These are phyloP conservation scores for Berghia stephanieae DNA, from an alignment of 1,140 invertebrate genomes.

Conservation along the genomic window DNA sequence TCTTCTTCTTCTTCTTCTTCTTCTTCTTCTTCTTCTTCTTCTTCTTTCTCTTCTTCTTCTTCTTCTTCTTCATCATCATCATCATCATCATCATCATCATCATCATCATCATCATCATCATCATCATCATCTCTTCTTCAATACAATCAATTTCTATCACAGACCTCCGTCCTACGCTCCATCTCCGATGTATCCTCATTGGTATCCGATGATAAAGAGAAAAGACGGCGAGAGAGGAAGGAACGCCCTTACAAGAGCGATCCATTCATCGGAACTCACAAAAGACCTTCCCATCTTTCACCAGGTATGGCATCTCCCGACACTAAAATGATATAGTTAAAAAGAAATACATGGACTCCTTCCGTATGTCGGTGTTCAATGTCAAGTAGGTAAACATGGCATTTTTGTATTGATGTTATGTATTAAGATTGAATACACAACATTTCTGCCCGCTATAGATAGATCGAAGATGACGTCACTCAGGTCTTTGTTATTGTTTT, in stretches of 20 bases:
- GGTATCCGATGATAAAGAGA: background rate
- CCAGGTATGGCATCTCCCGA: too few relatives aligned
- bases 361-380: too few relatives aligned
- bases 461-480: too few relatives aligned
- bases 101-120: background rate
- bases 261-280: conserved; percentile 3
- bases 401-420: too few relatives aligned
- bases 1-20: background rate
- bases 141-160: background rate
- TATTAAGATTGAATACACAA: too few relatives aligned
- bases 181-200: conserved; percentile 10
- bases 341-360: too few relatives aligned
- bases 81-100: conserved; percentile 2
- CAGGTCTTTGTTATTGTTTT: too few relatives aligned
- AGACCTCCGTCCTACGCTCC: conserved; percentile 23
- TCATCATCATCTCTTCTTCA: background rate
- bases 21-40: background rate
- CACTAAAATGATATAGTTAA: too few relatives aligned
- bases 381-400: too few relatives aligned
- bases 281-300: background rate
- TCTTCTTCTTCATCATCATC: background rate
- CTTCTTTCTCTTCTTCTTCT: background rate
- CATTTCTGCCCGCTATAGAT: too few relatives aligned
- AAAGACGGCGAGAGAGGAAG: conserved; percentile 6
- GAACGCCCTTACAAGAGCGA: conserved; percentile 32